phyloP scores from a whole-genome alignment of 2,113 vertebrate species.

The Pseudolaguvia tuberculata region DNA sequence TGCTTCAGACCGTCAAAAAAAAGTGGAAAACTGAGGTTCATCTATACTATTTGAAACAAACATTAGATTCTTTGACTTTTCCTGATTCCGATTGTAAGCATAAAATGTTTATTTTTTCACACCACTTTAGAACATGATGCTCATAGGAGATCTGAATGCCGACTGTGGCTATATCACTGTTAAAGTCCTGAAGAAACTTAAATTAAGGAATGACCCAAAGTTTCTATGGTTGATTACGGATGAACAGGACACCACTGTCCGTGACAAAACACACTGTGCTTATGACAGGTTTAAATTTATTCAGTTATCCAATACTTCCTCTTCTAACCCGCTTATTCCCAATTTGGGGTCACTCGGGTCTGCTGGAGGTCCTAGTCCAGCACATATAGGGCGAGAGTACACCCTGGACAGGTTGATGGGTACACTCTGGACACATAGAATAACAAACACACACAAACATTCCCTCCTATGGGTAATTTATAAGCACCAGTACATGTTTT shows the following conservation, averaged over 20 bases:
- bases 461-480: too few species aligned
- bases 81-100: neutral
- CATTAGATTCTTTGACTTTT: neutral
- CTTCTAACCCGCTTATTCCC: too few species aligned
- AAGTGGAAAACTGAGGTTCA: slow-evolving; percentile 71
- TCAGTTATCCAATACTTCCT: too few species aligned
- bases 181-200: slow-evolving; percentile 68
- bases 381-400: too few species aligned
- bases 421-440: too few species aligned
- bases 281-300: slow-evolving; percentile 77
- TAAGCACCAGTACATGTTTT: too few species aligned
- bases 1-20: slow-evolving; percentile 64
- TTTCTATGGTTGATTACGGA: slow-evolving; percentile 83
- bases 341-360: too few species aligned
- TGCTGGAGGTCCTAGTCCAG: too few species aligned
- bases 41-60: neutral
- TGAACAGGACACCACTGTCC: slow-evolving; percentile 76
- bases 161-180: slow-evolving; percentile 75
- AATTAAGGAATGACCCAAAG: slow-evolving; percentile 62
- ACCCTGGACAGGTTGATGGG: too few species aligned
- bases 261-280: slow-evolving; percentile 71
- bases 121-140: slow-evolving; percentile 69
- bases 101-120: slow-evolving; percentile 17
- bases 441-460: too few species aligned
- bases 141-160: slow-evolving; percentile 83